Evolutionary conservation across 2,797 vertebrate species (phyloP), one percentile per base, ranked within the genome.

Genomic region (Neosalanx taihuensis): DNA sequence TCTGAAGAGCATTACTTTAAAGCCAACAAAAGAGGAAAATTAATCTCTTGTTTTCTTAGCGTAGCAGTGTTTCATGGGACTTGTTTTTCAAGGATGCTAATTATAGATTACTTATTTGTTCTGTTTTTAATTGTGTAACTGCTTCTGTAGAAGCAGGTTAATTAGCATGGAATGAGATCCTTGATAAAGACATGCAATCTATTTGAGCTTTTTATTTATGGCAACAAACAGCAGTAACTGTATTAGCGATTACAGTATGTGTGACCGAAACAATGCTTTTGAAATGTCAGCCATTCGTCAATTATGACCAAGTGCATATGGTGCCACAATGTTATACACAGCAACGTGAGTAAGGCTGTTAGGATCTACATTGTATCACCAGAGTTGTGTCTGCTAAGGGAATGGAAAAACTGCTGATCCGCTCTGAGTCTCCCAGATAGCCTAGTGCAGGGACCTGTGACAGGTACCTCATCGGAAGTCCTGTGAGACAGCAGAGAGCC

Each of bases 241-340:
- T 26, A 10, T 3, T 29, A 30, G 29, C 29, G 13, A 29, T 4
- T 61, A 26, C 10, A 12, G 23, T 13, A 13, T 29, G 29, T n/a
- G 30, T 26, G 41, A 46, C 41, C 41, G 23, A 12, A 46, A 46
- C 41, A 46, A 13, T 46, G 41, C 41, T 46, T 46, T 46, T n/a
- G 64, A 51, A 67, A 51, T 64, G 61, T 60, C 71, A 67, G 71
- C 2, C 33, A n/a, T 18, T n/a, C 18, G 64, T 58, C 56, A 57
- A 23, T 59, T 69, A 35, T 33, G 66, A 68, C 57, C 37, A 30
- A 62, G 15, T 62, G 23, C 17, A 3, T 62, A 29, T 62, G 7
- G 17, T 30, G 13, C 60, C 30, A 6, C 26, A 29, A 62, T 29
- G 6, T 17, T 30, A 6, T 31, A 17, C 26, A 9, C 29, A 17